Evolutionary conservation across 2,797 vertebrate species (phyloP).

Genomic region (Micrastur ruficollis): DNA sequence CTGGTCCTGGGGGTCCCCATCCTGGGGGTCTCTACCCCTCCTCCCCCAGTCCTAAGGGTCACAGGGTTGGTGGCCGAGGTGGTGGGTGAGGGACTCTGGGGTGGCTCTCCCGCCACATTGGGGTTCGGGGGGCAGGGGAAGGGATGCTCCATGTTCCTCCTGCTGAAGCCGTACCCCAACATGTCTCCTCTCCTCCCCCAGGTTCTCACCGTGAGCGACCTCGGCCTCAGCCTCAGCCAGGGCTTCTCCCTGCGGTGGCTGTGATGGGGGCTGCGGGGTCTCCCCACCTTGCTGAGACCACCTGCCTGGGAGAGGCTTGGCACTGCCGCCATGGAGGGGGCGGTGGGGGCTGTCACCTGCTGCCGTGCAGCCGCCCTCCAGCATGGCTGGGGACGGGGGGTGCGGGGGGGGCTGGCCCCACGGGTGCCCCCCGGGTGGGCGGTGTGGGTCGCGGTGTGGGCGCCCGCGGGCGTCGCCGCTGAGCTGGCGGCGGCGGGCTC

Average conservation of each 20-base stretch:
- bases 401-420: rapidly evolving
- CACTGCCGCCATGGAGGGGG: not conserved
- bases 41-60: not conserved
- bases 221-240: conserved; percentile 79
- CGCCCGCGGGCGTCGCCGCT: not conserved
- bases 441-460: not conserved
- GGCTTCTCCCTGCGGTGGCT: conserved; percentile 86
- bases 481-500: not conserved
- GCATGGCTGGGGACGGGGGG: rapidly evolving
- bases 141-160: rapidly evolving
- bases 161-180: rapidly evolving
- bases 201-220: conserved; percentile 78
- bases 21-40: not conserved
- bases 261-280: not conserved
- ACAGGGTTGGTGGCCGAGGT: not conserved
- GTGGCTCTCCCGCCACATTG: not conserved
- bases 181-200: not conserved
- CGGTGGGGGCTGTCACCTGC: not conserved
- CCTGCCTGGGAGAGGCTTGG: rapidly evolving
- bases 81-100: rapidly evolving
- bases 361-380: rapidly evolving
- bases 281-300: rapidly evolving
- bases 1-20: not conserved
- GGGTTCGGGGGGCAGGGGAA: not conserved
- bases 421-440: rapidly evolving